Evolutionary conservation across 1,140 invertebrate species (phyloP), one percentile per base, ranked within the genome.

Genomic region (Aphis gossypii): DNA sequence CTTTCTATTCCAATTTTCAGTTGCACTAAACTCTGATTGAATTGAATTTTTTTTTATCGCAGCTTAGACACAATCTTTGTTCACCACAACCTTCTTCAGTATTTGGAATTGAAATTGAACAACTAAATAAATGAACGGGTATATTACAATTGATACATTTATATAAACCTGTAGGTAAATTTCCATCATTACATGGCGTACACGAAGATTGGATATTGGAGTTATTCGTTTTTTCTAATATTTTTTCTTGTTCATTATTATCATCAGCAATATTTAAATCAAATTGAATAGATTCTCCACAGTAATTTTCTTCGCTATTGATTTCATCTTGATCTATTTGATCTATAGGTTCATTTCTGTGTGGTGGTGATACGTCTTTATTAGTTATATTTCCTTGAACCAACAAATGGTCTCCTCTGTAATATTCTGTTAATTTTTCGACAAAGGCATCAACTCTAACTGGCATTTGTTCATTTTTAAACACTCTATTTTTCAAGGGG

Each of bases 391-490:
- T n/a, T n/a, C n/a, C n/a, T n/a, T 60, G 56, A 60, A 60, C 56
- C 5, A 60, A 60, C 30, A 76, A 76, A 76, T 86, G 38, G 41
- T 86, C 83, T 8, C 82, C 35, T 41, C 30, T 86, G 9, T 86
- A 86, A 44, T 86, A 44, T 23, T 0, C 2, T 0, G 20, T 41
- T 44, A 86, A 44, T 86, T 86, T 86, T 86, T 86, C 21, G 6
- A 86, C 3, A 44, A 86, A 86, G 1, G 2, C 23, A 46, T 86
- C 41, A 23, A 86, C 4, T 86, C 83, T 86, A 44, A 86, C 3
- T 21, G 83, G 83, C 38, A 86, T 44, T 21, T 44, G 5, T 86
- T 86, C 83, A 86, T 86, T 86, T 84, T 86, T 86, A 44, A 86
- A 86, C 20, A 84, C 83, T 44, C 44, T 20, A 86, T 86, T 86